These are phyloP conservation scores for Thinocorus orbignyianus DNA, from an alignment of 2,113 vertebrate genomes.

Conservation along the genomic window DNA sequence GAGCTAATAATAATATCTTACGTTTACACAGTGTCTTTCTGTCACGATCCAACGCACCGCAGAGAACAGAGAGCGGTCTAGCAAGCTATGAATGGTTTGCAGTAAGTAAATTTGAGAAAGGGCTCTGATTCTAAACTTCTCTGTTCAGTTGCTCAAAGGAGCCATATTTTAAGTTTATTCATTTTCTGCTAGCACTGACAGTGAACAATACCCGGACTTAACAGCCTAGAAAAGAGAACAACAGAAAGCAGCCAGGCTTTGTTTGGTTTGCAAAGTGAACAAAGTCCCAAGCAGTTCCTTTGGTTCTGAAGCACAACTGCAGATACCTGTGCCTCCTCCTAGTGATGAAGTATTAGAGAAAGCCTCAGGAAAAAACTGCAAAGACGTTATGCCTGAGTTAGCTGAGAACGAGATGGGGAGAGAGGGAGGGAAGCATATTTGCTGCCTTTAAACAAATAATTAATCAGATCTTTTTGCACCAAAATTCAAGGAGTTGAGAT, in stretches of 20 bases:
- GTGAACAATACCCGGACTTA: constrained; percentile 21
- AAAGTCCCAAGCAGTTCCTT: neutral
- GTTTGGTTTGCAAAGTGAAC: constrained; percentile 29
- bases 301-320: neutral
- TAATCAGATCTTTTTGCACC: neutral
- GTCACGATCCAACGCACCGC: neutral
- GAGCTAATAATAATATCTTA: constrained; percentile 50
- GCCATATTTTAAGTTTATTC: constrained; percentile 34
- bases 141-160: constrained; percentile 7
- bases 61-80: neutral
- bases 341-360: neutral
- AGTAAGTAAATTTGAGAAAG: constrained; percentile 27
- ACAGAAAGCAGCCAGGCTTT: constrained; percentile 17
- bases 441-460: constrained; percentile 2
- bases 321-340: neutral
- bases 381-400: neutral
- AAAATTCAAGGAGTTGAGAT: neutral
- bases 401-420: neutral
- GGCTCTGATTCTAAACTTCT: constrained; percentile 24
- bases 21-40: constrained; percentile 28
- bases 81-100: neutral
- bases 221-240: constrained; percentile 34
- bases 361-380: neutral
- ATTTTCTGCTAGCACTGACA: constrained; percentile 36
- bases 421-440: neutral